A percentile compares a stretch with the other conserved stretches of the same genome.
Conservation (phyloP, 1,140 invertebrate genomes). For the Amyelois transitella region DNA sequence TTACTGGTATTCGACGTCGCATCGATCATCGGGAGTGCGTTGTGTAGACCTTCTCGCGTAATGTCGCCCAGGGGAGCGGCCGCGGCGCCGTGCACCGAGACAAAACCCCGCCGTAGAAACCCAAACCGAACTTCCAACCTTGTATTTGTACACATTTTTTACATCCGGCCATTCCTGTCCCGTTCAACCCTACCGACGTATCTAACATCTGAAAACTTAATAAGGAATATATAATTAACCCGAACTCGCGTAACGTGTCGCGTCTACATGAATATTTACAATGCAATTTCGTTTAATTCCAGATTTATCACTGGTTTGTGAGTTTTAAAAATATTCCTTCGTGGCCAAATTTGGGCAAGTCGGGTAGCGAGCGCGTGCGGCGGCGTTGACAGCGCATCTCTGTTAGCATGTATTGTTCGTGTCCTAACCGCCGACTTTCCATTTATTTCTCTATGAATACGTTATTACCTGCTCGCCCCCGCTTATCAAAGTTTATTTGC, state of each 20-base stretch:
- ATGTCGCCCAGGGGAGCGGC: slow-evolving; percentile 59
- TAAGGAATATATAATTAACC: slow-evolving; percentile 54
- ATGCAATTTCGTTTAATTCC: slow-evolving; percentile 56
- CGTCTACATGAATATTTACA: slow-evolving; percentile 59
- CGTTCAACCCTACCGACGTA: slow-evolving; percentile 14
- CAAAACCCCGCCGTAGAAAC: slow-evolving; percentile 46
- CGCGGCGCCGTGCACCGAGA: slow-evolving; percentile 43
- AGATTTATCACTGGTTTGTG: slow-evolving; percentile 57
- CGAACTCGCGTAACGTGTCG: slow-evolving; percentile 26
- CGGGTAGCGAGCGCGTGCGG: slow-evolving; percentile 45
- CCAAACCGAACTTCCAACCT: slow-evolving; percentile 51
- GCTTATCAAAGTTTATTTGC: slow-evolving; percentile 75
- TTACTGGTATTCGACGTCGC: slow-evolving; percentile 67
- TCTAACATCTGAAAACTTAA: slow-evolving; percentile 52
- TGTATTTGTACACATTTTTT: slow-evolving; percentile 46
- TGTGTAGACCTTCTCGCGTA: slow-evolving; percentile 56
- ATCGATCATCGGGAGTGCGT: slow-evolving; percentile 70
- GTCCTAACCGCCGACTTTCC: slow-evolving; percentile 71
- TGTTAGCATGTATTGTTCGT: slow-evolving; percentile 60
- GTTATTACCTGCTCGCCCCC: slow-evolving; percentile 73
- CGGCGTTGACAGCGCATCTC: slow-evolving; percentile 66
- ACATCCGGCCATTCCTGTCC: slow-evolving; percentile 31
- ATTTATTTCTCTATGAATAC: slow-evolving; percentile 75
- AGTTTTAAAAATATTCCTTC: slow-evolving; percentile 58
- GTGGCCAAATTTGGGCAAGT: slow-evolving; percentile 42